phyloP scores from a whole-genome alignment of 2,888 invertebrate genomes.

The Nephrotoma appendiculata region DNA sequence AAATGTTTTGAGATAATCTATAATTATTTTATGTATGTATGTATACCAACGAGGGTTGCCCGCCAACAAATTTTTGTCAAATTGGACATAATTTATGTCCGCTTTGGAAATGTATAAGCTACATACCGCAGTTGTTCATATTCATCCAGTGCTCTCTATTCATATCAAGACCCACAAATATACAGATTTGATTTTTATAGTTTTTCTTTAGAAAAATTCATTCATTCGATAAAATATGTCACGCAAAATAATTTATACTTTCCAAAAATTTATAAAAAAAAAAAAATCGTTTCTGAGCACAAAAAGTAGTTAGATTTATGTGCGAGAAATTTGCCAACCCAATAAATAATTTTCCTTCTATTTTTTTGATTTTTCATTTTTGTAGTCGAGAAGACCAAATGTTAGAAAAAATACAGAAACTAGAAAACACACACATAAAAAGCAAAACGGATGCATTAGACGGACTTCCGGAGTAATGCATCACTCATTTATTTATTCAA shows the following conservation, averaged over 20 bases:
- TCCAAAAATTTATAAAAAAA: neutral
- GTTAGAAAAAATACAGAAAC: neutral
- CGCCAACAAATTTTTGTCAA: neutral
- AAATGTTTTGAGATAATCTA: neutral
- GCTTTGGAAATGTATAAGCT: neutral
- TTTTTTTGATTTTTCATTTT: neutral
- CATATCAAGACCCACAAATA: neutral
- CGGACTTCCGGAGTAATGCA: constrained; percentile 1
- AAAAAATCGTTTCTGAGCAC: neutral
- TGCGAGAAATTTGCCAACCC: neutral
- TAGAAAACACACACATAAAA: neutral
- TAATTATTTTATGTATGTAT: neutral
- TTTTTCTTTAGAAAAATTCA: neutral
- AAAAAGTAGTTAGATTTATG: neutral
- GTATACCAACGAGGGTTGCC: neutral
- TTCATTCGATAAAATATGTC: neutral
- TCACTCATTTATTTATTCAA: neutral
- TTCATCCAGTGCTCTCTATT: neutral
- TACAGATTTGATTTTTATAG: neutral
- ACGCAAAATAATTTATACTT: neutral
- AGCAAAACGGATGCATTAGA: neutral
- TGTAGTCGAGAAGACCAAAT: neutral
- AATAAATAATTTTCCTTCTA: neutral
- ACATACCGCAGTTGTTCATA: neutral
- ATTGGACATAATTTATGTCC: neutral